These are phyloP conservation scores for Ceratotherium simum DNA, from an alignment of 2,113 vertebrate genomes.

Conservation along the genomic window DNA sequence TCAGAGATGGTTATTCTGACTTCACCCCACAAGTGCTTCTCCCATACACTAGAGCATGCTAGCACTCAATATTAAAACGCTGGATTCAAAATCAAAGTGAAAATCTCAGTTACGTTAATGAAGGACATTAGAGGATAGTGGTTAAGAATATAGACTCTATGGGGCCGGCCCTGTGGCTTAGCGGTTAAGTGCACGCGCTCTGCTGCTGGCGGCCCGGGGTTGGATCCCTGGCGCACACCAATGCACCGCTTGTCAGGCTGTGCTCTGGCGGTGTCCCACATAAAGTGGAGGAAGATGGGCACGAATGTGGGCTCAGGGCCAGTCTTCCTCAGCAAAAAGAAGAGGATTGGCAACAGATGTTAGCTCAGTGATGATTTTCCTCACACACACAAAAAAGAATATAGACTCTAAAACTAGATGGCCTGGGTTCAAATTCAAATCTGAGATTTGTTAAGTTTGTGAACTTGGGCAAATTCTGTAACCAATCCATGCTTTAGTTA, in stretches of 20 bases:
- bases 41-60: background rate
- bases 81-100: background rate
- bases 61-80: background rate
- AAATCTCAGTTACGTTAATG: background rate
- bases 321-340: too few species aligned
- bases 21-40: background rate
- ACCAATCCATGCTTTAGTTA: background rate
- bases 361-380: too few species aligned
- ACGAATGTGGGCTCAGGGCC: too few species aligned
- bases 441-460: background rate
- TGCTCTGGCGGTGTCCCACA: too few species aligned
- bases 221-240: too few species aligned
- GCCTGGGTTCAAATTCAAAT: background rate
- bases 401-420: background rate
- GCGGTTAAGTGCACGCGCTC: too few species aligned
- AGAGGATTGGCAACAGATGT: too few species aligned
- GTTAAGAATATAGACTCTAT: background rate
- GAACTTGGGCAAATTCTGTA: background rate
- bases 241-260: too few species aligned
- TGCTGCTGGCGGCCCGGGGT: too few species aligned
- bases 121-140: background rate
- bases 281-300: too few species aligned
- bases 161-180: too few species aligned
- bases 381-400: background rate
- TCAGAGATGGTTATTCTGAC: background rate